phyloP scores from a whole-genome alignment of 2,113 vertebrate genomes.

The Notarius quadriscutis region DNA sequence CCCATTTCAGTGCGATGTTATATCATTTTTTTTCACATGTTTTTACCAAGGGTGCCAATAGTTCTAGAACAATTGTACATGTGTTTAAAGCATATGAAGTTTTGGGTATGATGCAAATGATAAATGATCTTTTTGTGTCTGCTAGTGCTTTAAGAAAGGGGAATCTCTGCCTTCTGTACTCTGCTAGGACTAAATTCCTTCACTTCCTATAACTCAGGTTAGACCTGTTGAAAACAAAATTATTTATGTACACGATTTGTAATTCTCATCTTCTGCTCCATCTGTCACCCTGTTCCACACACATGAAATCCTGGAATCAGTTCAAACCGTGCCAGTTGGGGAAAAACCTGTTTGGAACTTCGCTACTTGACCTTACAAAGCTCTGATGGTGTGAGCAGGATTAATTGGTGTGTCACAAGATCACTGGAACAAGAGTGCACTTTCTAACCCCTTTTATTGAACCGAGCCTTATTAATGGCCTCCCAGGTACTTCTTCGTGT shows the following conservation, averaged over 20 bases:
- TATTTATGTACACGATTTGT: neutral
- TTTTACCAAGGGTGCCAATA: neutral
- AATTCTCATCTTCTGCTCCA: conserved; percentile 10
- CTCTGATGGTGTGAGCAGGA: conserved; percentile 32
- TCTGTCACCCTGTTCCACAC: conserved; percentile 10
- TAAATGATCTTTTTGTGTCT: neutral
- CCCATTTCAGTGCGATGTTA: neutral
- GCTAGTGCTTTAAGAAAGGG: neutral
- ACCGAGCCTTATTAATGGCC: conserved; percentile 32
- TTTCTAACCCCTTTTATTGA: conserved; percentile 27
- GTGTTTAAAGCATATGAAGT: neutral
- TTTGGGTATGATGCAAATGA: neutral
- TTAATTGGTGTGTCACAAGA: conserved; percentile 55
- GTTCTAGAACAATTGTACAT: neutral
- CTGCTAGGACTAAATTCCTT: neutral
- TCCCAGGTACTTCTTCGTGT: conserved; percentile 37
- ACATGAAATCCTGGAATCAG: conserved; percentile 46
- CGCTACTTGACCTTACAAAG: conserved; percentile 30
- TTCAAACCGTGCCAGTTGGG: conserved; percentile 41
- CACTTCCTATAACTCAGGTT: neutral
- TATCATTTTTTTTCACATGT: too few relatives aligned
- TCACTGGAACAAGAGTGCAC: conserved; percentile 34
- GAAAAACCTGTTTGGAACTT: conserved; percentile 44
- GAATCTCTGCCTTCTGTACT: neutral
- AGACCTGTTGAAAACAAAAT: neutral